Percentiles rank a stretch among this genome's conserved stretches.
Conservation (phyloP, 2,113 vertebrate genomes). For the Fregetta grallaria region DNA sequence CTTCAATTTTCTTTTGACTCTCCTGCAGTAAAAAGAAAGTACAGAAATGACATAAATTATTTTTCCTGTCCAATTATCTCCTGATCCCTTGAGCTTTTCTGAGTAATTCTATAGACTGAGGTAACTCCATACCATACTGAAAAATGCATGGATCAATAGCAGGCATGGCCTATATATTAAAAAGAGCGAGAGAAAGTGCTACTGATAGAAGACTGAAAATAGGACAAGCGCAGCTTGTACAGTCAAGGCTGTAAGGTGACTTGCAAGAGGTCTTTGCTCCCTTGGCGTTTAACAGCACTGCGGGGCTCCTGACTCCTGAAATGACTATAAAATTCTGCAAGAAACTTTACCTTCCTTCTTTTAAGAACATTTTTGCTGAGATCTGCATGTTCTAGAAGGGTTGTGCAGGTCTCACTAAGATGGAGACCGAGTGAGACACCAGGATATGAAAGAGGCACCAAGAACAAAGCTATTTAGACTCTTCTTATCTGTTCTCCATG, state of each 20-base stretch:
- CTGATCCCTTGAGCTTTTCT: conserved; percentile 45
- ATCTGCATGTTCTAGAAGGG: background rate
- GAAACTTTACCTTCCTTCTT: background rate
- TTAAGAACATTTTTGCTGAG: background rate
- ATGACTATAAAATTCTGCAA: background rate
- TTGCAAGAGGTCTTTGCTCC: background rate
- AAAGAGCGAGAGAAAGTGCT: background rate
- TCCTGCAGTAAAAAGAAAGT: conserved; percentile 21
- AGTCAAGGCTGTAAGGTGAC: background rate
- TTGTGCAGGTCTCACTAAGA: background rate
- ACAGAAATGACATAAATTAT: conserved; percentile 39
- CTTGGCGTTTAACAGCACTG: background rate
- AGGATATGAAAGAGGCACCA: background rate
- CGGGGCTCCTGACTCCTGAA: background rate
- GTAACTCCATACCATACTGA: background rate
- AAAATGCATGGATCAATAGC: conserved; percentile 38
- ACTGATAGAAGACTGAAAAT: conserved; percentile 8
- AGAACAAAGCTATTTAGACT: background rate
- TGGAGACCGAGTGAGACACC: background rate
- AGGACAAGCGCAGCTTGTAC: conserved; percentile 1
- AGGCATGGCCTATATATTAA: conserved; percentile 49
- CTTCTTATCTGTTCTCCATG: background rate
- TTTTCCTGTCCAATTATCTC: conserved; percentile 53
- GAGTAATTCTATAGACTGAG: conserved; percentile 15
- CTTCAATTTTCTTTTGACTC: conserved; percentile 40